Conservation (phyloP, 1,140 invertebrate species). For the Phthorimaea operculella region DNA sequence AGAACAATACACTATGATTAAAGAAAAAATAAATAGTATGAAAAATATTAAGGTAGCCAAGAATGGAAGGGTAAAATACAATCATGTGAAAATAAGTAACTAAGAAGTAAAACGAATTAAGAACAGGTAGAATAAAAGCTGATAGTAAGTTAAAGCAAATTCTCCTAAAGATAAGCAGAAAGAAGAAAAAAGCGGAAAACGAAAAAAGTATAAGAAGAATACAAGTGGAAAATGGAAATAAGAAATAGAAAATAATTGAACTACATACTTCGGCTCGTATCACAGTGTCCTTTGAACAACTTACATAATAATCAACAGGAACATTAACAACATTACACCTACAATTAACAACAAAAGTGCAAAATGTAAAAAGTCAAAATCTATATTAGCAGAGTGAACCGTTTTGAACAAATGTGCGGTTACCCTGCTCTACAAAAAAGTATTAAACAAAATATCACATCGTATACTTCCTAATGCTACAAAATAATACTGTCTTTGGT, state of each 20-base stretch:
- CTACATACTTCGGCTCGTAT: conserved; percentile 23
- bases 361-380: conserved; percentile 24
- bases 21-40: conserved; percentile 24
- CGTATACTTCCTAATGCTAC: conserved; percentile 24
- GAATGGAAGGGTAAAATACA: conserved; percentile 1
- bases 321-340: conserved; percentile 12
- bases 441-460: too few species aligned
- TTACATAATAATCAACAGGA: conserved; percentile 31
- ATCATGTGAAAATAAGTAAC: conserved; percentile 9
- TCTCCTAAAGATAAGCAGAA: background rate
- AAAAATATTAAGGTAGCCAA: conserved; percentile 13
- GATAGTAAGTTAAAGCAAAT: background rate
- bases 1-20: background rate
- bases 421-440: conserved; percentile 41
- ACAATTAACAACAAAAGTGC: background rate
- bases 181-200: background rate
- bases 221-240: conserved; percentile 3
- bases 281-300: conserved; percentile 57
- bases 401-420: conserved; percentile 65
- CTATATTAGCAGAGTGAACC: conserved; percentile 45
- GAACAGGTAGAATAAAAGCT: conserved; percentile 8
- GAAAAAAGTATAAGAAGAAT: conserved; percentile 9
- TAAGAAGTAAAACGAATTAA: conserved; percentile 15
- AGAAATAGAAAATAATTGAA: conserved; percentile 3
- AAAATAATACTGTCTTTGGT: conserved; percentile 64